Evolutionary conservation across 2,888 invertebrate species (phyloP), one percentile per base, ranked within the genome.

Genomic region (Andrena chrysosceles): DNA sequence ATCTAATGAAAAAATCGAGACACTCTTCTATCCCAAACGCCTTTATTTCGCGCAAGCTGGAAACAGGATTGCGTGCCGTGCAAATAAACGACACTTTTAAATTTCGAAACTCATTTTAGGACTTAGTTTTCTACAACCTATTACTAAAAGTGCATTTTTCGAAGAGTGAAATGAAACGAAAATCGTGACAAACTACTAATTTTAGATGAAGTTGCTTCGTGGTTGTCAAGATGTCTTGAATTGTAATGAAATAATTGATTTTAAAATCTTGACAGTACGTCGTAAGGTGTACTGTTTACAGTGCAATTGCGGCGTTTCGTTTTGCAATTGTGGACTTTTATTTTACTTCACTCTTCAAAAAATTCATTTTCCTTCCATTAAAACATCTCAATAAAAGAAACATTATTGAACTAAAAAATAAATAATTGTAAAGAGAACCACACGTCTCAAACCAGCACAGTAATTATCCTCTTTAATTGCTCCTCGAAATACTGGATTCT

Each of bases 1-100:
- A 70, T 69, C 48, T 20, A 7, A 29, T 29, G 13, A 16, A 13
- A 68, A 48, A 52, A 66, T 76, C 59, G 59, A 59, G 33, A 56
- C 8, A 6, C 8, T 70, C 68, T 49, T 64, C 31, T 54, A 42
- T 26, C n/a, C 1, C 31, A 16, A 52, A 31, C 20, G 8, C 3
- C 59, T 2, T 31, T 10, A 20, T 56, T n/a, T 20, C 67, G 5
- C 16, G n/a, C 67, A 70, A 29, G 23, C 48, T 71, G 42, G 54
- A 64, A 69, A 72, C n/a, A 0, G 26, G 29, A 48, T 5, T 1
- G 29, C 23, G 23, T 31, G 23, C 23, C 42, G 68, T 5, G 42
- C 42, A 13, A 26, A 10, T 29, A n/a, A 42, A 56, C 31, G 2
- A 76, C 42, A 20, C n/a, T n/a, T n/a, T n/a, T 0, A 42, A 13